A percentile compares a stretch with the other conserved stretches of the same genome.
phyloP scores from a whole-genome alignment of 2,888 invertebrate species.

The Phrixothrix hirtus region DNA sequence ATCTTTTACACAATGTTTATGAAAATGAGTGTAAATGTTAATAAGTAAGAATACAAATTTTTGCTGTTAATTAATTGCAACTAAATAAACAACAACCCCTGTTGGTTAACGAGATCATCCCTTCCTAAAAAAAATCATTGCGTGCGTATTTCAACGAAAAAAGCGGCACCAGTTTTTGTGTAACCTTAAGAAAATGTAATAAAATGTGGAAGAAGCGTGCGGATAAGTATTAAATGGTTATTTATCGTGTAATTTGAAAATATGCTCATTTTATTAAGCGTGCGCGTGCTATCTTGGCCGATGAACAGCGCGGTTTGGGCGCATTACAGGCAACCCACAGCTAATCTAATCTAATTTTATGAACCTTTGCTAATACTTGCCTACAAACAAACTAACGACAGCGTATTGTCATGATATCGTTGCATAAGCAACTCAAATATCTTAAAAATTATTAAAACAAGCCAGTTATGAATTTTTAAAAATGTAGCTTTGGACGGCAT shows the following conservation, averaged over 20 bases:
- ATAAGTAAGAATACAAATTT: neutral
- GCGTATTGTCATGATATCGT: slow-evolving; percentile 24
- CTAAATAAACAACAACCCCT: neutral
- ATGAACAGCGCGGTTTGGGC: slow-evolving; percentile 24
- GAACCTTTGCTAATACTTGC: slow-evolving; percentile 37
- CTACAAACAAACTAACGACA: slow-evolving; percentile 34
- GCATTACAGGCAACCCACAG: slow-evolving; percentile 31
- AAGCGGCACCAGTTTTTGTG: slow-evolving; percentile 16
- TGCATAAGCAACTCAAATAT: slow-evolving; percentile 11
- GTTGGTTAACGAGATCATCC: neutral
- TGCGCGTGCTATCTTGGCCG: slow-evolving; percentile 30
- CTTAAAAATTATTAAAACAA: no score
- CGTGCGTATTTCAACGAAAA: slow-evolving; percentile 14
- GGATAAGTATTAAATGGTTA: slow-evolving; percentile 30
- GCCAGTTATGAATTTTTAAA: no score
- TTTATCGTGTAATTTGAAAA: slow-evolving; percentile 35
- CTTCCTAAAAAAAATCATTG: slow-evolving; percentile 6
- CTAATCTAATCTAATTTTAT: slow-evolving; percentile 41
- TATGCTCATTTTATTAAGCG: slow-evolving; percentile 33
- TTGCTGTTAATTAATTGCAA: neutral
- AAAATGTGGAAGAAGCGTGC: slow-evolving; percentile 24
- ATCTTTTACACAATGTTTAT: neutral
- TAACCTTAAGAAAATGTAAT: slow-evolving; percentile 21
- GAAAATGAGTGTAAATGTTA: neutral
- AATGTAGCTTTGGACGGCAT: no score